Evolutionary conservation across 2,113 vertebrate species (phyloP).

Genomic region (Aptenodytes forsteri): DNA sequence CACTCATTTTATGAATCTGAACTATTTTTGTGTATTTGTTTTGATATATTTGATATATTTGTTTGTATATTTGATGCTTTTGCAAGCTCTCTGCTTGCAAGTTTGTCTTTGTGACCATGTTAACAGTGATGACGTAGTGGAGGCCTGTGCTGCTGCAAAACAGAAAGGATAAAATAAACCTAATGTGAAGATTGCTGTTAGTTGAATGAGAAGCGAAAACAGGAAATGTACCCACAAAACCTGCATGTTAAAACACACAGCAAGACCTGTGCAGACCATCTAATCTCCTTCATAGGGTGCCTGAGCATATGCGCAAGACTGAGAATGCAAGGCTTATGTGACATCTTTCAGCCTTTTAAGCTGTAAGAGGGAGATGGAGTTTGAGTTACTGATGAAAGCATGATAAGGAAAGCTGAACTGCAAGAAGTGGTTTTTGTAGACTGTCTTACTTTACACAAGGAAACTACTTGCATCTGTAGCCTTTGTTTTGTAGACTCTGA

Average conservation of each 20-base stretch:
- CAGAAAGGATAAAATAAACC: background rate
- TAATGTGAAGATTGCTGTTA: background rate
- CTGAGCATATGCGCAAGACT: background rate
- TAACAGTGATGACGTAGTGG: background rate
- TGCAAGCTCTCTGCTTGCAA: background rate
- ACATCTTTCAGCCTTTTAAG: background rate
- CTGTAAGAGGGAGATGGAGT: background rate
- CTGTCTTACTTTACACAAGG: background rate
- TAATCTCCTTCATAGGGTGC: background rate
- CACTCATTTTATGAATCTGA: background rate
- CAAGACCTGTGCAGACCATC: background rate
- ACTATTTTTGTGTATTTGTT: background rate
- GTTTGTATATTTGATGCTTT: background rate
- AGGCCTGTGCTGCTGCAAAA: background rate
- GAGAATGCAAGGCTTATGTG: background rate
- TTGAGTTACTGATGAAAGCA: background rate
- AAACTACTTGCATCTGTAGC: background rate
- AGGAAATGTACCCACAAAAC: background rate
- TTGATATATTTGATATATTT: background rate
- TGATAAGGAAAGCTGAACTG: background rate
- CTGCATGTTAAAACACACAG: background rate
- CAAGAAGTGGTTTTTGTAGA: background rate
- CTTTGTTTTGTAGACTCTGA: background rate
- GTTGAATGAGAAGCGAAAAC: background rate
- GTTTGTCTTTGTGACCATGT: background rate